Percentiles rank a stretch among this genome's conserved stretches.
phyloP scores from a whole-genome alignment of 2,888 invertebrate species.

The Cordilura impudica region DNA sequence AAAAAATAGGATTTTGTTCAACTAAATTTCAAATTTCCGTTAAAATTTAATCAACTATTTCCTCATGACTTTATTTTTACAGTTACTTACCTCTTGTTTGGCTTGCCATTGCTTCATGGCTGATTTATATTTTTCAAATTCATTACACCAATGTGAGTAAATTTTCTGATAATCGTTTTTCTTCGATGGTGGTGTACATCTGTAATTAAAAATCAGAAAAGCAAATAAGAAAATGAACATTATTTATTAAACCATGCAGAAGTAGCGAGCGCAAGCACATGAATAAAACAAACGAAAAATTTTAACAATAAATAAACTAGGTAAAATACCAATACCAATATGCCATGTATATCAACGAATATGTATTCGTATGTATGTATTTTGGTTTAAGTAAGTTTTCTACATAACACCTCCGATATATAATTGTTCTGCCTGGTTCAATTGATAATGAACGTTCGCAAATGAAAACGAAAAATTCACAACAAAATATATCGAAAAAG shows the following conservation, averaged over 20 bases:
- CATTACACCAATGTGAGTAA: constrained; percentile 98
- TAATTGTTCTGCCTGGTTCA: neutral
- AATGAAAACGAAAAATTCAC: constrained; percentile 54
- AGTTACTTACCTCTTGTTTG: constrained; percentile 90
- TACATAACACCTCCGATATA: too few relatives aligned
- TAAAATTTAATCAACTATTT: neutral
- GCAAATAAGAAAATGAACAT: constrained; percentile 36
- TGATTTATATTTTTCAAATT: constrained; percentile 97
- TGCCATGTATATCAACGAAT: too few relatives aligned
- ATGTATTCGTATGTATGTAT: too few relatives aligned
- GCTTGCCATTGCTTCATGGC: constrained; percentile 97
- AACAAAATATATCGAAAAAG: constrained; percentile 5
- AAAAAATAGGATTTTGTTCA: too few relatives aligned
- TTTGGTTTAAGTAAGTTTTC: too few relatives aligned
- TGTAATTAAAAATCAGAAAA: constrained; percentile 67
- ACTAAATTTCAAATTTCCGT: too few relatives aligned
- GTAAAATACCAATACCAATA: neutral
- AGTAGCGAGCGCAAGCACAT: neutral
- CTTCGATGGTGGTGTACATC: constrained; percentile 92
- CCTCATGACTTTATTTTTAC: neutral
- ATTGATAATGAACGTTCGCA: constrained; percentile 25
- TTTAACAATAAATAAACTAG: constrained; percentile 39
- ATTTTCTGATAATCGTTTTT: constrained; percentile 95
- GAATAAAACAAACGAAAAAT: neutral
- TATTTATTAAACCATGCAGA: neutral